Conservation (phyloP, 2,797 vertebrate species). For the Enoplosus armatus region DNA sequence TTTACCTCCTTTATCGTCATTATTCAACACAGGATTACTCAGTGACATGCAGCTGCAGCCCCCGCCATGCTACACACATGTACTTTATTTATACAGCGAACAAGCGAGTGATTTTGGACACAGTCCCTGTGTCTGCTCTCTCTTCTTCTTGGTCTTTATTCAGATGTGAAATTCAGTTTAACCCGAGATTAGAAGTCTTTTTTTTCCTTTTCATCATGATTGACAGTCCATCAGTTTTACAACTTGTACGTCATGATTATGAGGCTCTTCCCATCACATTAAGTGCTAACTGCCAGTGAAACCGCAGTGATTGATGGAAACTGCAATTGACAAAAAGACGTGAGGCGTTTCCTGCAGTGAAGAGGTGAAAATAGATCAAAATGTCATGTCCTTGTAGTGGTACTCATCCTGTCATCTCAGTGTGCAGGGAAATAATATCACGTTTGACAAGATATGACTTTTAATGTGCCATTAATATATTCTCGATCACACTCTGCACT, state of each 20-base stretch:
- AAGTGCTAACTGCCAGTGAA: conserved; percentile 4
- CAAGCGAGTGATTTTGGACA: background rate
- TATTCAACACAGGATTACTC: too few relatives aligned
- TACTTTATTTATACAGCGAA: too few relatives aligned
- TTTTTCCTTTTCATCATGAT: background rate
- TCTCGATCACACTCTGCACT: conserved; percentile 31
- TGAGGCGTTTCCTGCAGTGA: conserved; percentile 1
- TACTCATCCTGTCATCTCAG: background rate
- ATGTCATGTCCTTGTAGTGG: background rate
- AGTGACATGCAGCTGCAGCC: too few relatives aligned
- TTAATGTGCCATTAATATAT: background rate
- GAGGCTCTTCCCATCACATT: background rate
- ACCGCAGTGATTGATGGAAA: conserved; percentile 1
- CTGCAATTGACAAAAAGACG: background rate
- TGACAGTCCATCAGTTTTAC: background rate
- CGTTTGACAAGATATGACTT: background rate
- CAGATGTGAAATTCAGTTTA: background rate
- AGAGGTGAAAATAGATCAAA: background rate
- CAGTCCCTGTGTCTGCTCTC: background rate
- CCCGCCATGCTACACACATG: too few relatives aligned
- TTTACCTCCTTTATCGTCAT: too few relatives aligned
- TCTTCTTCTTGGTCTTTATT: too few relatives aligned
- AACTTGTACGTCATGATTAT: background rate
- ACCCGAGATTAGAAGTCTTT: background rate
- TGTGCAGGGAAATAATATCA: background rate